phyloP scores from a whole-genome alignment of 1,140 invertebrate species.

The Drosophila yakuba region DNA sequence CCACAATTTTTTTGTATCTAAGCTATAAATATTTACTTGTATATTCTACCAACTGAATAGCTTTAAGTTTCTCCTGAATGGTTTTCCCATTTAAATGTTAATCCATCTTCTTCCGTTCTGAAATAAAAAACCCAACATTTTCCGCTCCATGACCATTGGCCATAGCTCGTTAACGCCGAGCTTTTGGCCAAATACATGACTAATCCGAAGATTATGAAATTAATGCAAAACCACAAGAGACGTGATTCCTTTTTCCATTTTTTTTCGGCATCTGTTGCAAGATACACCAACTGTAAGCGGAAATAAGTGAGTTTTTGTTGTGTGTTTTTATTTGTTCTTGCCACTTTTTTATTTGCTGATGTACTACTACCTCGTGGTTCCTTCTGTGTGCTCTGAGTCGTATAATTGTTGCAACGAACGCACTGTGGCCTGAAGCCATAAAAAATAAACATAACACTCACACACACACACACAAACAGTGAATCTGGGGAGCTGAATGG shows the following conservation, averaged over 20 bases:
- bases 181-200: slow-evolving; percentile 47
- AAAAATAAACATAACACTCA: slow-evolving; percentile 71
- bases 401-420: slow-evolving; percentile 75
- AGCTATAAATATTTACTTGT: no score
- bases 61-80: background rate
- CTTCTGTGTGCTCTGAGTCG: slow-evolving; percentile 69
- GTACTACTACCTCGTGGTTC: slow-evolving; percentile 14
- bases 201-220: slow-evolving; percentile 70
- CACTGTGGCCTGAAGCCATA: slow-evolving; percentile 73
- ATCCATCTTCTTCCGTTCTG: slow-evolving; percentile 14
- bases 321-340: slow-evolving; percentile 57
- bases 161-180: slow-evolving; percentile 54
- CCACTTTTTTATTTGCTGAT: slow-evolving; percentile 19
- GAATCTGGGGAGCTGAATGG: slow-evolving; percentile 8
- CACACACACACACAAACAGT: slow-evolving; percentile 45
- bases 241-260: slow-evolving; percentile 18
- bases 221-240: slow-evolving; percentile 56
- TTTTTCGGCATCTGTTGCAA: slow-evolving; percentile 16
- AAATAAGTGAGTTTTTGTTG: slow-evolving; percentile 69
- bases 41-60: no score
- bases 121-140: slow-evolving; percentile 14
- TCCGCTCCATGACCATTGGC: slow-evolving; percentile 43
- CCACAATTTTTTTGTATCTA: no score
- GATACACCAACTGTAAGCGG: slow-evolving; percentile 62
- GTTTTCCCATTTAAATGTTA: slow-evolving; percentile 2